Conservation (phyloP, 2,888 invertebrate species). For the Ophonus ardosiacus region DNA sequence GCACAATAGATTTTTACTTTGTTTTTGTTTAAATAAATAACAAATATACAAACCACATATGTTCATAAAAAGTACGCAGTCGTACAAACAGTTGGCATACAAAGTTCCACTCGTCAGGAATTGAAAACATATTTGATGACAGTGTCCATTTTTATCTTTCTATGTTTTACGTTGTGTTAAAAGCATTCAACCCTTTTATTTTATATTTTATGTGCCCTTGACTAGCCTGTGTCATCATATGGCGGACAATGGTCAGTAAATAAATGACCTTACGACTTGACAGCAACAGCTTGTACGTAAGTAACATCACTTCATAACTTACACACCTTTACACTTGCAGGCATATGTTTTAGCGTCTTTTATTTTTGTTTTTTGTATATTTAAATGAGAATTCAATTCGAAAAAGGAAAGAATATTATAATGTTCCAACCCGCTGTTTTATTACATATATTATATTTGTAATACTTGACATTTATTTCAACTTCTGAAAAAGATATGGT, state of each 20-base stretch:
- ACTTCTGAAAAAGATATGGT: not conserved
- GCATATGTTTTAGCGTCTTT: not conserved
- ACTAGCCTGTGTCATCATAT: slow-evolving; percentile 8
- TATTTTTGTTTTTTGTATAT: not conserved
- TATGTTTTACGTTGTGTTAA: not conserved
- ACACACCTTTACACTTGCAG: not conserved
- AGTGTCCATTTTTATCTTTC: not conserved
- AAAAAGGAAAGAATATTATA: not conserved
- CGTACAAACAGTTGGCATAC: no score
- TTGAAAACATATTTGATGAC: not conserved
- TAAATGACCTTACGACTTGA: slow-evolving; percentile 13
- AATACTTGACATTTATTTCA: no score
- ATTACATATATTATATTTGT: not conserved
- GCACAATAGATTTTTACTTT: no score
- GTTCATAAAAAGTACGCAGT: no score
- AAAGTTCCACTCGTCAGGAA: no score
- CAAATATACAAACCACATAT: no score
- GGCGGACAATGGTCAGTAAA: slow-evolving; percentile 35
- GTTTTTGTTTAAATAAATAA: no score
- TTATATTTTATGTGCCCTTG: not conserved
- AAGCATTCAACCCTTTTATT: not conserved
- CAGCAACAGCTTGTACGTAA: not conserved
- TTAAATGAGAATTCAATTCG: not conserved
- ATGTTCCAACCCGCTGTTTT: not conserved
- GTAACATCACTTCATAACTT: slow-evolving; percentile 5